phyloP scores from a whole-genome alignment of 2,113 vertebrate species.

The Xiphophorus couchianus region DNA sequence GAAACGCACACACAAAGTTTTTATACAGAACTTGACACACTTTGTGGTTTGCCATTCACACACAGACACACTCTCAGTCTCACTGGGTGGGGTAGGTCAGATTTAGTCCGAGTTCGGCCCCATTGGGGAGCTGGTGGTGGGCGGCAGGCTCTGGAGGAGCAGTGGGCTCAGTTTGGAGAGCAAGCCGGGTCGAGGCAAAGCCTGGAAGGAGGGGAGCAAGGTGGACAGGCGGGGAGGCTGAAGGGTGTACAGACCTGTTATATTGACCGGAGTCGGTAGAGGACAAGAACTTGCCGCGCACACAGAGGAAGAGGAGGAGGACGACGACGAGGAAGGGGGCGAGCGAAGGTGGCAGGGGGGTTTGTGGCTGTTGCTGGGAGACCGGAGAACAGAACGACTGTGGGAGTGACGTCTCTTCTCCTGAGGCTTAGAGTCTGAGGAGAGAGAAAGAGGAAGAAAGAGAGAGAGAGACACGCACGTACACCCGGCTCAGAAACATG shows the following conservation, averaged over 20 bases:
- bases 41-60: too few relatives aligned
- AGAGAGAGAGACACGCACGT: conserved; percentile 53
- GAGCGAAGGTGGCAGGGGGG: conserved; percentile 64
- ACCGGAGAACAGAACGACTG: conserved; percentile 80
- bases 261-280: conserved; percentile 80
- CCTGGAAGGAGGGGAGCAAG: conserved; percentile 77
- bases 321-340: conserved; percentile 73
- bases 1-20: not conserved
- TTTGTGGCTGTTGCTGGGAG: conserved; percentile 77
- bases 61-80: not conserved
- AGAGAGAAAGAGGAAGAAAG: conserved; percentile 47
- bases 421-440: conserved; percentile 84
- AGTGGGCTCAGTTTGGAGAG: conserved; percentile 77
- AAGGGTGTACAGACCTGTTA: conserved; percentile 87
- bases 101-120: conserved; percentile 71
- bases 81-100: not conserved
- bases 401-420: conserved; percentile 87
- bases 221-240: conserved; percentile 71
- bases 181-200: conserved; percentile 65
- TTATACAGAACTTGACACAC: not conserved
- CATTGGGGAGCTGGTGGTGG: conserved; percentile 56
- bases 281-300: conserved; percentile 73
- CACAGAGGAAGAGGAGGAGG: conserved; percentile 73
- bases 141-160: conserved; percentile 67
- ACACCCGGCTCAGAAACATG: conserved; percentile 57